These are phyloP conservation scores for Bos indicus DNA, from an alignment of 2,113 vertebrate species.

Conservation along the genomic window DNA sequence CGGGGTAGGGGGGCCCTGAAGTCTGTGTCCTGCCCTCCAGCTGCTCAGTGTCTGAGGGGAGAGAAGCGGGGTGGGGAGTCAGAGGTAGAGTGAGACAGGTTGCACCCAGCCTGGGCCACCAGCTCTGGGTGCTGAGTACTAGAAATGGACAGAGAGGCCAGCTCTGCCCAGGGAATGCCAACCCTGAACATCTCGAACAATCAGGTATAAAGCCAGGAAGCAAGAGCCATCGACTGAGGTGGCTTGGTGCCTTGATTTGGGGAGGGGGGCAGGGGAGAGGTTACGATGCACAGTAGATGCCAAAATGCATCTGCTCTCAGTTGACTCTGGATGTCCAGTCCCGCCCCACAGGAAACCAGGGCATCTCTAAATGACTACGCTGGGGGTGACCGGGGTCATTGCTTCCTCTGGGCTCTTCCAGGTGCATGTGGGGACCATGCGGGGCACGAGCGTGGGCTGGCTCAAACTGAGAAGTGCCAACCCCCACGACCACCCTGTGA, in stretches of 20 bases:
- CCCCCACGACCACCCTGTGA: slow-evolving; percentile 89
- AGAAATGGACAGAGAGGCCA: not conserved
- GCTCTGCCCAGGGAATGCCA: not conserved
- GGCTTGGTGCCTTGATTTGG: not conserved
- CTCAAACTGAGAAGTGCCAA: slow-evolving; percentile 90
- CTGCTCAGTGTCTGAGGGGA: no score
- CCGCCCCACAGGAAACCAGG: not conserved
- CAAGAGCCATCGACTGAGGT: not conserved
- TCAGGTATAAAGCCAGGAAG: not conserved
- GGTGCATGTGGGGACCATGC: slow-evolving; percentile 96
- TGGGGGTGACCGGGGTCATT: not conserved
- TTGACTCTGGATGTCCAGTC: not conserved
- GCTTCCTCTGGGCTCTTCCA: slow-evolving; percentile 63
- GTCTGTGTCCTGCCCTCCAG: not conserved
- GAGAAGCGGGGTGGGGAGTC: fast-evolving
- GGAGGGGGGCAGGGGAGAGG: no score
- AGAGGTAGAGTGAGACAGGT: not conserved
- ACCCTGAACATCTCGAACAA: not conserved
- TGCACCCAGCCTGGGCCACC: not conserved
- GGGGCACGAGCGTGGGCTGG: slow-evolving; percentile 91
- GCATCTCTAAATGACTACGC: not conserved
- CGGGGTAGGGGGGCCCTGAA: not conserved
- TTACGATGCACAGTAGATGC: not conserved
- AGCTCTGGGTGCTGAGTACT: not conserved
- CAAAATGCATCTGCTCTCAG: not conserved